Percentiles rank a stretch among this genome's conserved stretches.
Evolutionary conservation across 2,113 vertebrate genomes (phyloP).

Genomic region (Rattus rattus): DNA sequence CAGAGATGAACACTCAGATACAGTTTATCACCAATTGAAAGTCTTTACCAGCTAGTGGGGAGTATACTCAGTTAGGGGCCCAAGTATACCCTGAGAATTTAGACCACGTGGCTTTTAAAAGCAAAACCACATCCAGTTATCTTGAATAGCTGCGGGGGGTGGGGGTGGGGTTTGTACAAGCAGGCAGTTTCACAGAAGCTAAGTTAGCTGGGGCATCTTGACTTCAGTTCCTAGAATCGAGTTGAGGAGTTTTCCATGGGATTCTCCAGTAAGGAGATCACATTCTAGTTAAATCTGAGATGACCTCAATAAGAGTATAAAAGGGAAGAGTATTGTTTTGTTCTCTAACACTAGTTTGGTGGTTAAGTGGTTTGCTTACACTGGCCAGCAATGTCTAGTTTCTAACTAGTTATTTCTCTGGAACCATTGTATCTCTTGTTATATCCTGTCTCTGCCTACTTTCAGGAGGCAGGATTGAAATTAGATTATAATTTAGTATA

Average conservation of each 20-base stretch:
- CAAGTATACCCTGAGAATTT: not conserved
- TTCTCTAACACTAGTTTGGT: not conserved
- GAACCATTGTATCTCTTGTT: not conserved
- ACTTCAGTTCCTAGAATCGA: not conserved
- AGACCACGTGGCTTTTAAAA: not conserved
- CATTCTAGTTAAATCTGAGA: not conserved
- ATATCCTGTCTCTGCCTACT: not conserved
- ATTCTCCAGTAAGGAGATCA: not conserved
- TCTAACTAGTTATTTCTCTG: not conserved
- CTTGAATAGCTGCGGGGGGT: not conserved
- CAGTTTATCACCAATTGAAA: not conserved
- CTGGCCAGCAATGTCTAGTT: not conserved
- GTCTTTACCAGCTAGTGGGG: not conserved
- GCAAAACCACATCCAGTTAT: not conserved
- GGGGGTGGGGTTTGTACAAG: not conserved
- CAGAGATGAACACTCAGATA: not conserved
- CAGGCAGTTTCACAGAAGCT: not conserved
- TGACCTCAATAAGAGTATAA: not conserved
- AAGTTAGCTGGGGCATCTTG: not conserved
- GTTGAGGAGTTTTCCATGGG: not conserved
- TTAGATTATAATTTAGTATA: not conserved
- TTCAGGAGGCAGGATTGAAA: not conserved
- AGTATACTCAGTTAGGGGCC: not conserved
- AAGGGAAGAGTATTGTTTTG: not conserved
- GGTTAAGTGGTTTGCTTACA: not conserved